Evolutionary conservation across 1,140 invertebrate genomes (phyloP).

Genomic region (Caenorhabditis inopinata): DNA sequence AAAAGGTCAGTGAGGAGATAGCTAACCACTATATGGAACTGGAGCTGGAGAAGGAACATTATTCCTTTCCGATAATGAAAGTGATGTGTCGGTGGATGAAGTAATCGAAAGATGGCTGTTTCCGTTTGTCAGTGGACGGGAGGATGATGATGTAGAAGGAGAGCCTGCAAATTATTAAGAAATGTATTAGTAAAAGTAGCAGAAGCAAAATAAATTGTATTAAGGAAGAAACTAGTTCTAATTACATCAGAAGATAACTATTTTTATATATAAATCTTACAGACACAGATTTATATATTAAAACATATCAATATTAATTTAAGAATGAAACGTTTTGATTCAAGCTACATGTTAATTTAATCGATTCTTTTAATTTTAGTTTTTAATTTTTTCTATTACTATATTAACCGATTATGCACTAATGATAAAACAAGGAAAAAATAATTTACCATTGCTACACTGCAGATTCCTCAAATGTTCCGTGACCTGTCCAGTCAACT

Average conservation of each 20-base stretch:
- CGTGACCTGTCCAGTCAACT: slow-evolving; percentile 31
- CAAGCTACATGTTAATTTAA: too few relatives aligned
- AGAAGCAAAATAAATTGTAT: too few relatives aligned
- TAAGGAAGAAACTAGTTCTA: too few relatives aligned
- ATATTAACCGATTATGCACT: too few relatives aligned
- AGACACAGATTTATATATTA: too few relatives aligned
- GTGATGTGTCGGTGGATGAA: neutral
- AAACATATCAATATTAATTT: too few relatives aligned
- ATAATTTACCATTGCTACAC: slow-evolving; percentile 10
- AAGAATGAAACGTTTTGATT: too few relatives aligned
- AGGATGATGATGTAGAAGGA: neutral
- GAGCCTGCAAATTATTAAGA: neutral
- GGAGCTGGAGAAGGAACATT: slow-evolving; percentile 10
- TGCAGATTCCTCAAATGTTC: slow-evolving; percentile 33
- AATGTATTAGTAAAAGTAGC: too few relatives aligned
- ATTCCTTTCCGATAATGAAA: slow-evolving; percentile 10
- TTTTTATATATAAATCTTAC: too few relatives aligned
- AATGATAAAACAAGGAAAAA: neutral
- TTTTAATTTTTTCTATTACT: too few relatives aligned
- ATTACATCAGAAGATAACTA: too few relatives aligned
- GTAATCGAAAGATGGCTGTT: neutral
- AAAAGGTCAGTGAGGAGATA: neutral
- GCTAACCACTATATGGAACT: neutral
- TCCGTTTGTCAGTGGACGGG: neutral
- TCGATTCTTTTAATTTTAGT: too few relatives aligned